A percentile compares a stretch with the other conserved stretches of the same genome.
Evolutionary conservation across 2,797 vertebrate genomes (phyloP).

Genomic region (Hafferia zeledoni): DNA sequence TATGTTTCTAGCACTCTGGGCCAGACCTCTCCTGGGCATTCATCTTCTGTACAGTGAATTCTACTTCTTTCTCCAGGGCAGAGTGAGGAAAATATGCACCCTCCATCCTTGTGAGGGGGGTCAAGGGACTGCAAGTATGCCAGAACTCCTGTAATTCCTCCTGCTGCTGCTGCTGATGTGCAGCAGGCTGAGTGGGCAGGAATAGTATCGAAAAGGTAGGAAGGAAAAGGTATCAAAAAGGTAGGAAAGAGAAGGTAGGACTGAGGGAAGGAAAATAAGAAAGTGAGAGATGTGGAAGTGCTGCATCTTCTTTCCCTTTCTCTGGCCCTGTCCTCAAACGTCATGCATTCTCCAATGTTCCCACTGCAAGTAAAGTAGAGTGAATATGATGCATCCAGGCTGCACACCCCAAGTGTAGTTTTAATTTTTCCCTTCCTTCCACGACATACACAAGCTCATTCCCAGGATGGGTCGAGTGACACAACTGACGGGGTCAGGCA

Average conservation of each 20-base stretch:
- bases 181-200: neutral
- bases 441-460: neutral
- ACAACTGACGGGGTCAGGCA: neutral
- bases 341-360: neutral
- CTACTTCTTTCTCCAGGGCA: neutral
- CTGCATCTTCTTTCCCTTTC: neutral
- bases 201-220: neutral
- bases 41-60: neutral
- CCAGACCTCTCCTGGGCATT: neutral
- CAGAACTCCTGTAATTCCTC: neutral
- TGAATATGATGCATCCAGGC: neutral
- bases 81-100: neutral
- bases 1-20: fast-evolving
- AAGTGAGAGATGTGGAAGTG: neutral
- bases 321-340: neutral
- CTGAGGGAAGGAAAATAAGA: neutral
- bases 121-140: neutral
- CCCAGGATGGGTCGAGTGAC: neutral
- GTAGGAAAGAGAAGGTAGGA: neutral
- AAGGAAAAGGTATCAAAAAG: neutral
- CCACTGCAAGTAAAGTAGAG: neutral
- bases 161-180: neutral
- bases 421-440: neutral
- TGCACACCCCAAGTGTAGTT: neutral
- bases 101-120: neutral